Conservation (phyloP, 1,140 invertebrate genomes). For the Muscidifurax raptorellus region DNA sequence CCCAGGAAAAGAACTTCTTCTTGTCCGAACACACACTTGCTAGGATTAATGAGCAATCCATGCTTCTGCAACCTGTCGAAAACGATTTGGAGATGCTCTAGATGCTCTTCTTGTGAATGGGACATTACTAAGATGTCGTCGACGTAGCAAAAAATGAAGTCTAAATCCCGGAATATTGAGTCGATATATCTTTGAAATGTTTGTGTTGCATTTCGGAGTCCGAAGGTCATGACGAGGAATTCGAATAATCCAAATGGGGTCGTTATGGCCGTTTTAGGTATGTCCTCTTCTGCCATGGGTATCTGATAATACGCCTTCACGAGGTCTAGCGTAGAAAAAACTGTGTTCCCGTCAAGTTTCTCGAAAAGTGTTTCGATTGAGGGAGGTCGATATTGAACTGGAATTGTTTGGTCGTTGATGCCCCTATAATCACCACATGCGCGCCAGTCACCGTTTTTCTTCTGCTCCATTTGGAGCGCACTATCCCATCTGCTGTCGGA, state of each 20-base stretch:
- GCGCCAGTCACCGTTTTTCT: neutral
- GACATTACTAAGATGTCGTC: neutral
- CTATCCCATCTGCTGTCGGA: neutral
- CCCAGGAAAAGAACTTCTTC: neutral
- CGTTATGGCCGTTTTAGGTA: neutral
- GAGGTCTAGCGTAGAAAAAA: neutral
- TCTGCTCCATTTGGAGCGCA: neutral
- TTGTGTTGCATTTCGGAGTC: neutral
- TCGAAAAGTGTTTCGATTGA: neutral
- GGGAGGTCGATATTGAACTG: neutral
- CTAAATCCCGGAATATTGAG: neutral
- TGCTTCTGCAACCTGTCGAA: neutral
- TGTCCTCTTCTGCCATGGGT: neutral
- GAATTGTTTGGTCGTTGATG: neutral
- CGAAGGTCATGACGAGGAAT: neutral
- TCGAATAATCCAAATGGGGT: neutral
- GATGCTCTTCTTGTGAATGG: neutral
- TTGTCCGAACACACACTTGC: neutral
- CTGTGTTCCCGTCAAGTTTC: neutral
- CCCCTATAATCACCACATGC: neutral
- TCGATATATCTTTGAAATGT: neutral
- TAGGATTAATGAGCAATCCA: neutral
- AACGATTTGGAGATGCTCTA: neutral
- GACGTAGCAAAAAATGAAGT: neutral
- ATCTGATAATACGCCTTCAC: neutral